Evolutionary conservation across 2,113 vertebrate genomes (phyloP), one percentile per base, ranked within the genome.

Genomic region (Mirza zaza): DNA sequence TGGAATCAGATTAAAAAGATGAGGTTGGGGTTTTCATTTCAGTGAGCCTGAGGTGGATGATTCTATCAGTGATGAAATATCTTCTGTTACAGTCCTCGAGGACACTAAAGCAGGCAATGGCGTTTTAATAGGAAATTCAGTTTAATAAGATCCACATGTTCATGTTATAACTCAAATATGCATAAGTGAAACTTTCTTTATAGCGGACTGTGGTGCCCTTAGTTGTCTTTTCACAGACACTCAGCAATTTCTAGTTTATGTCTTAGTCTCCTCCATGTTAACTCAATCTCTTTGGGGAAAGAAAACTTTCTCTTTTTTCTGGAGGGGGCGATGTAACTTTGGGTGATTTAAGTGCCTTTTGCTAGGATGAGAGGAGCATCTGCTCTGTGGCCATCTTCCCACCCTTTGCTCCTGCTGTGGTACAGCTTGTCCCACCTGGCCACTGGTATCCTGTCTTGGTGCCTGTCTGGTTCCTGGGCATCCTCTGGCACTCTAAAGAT

Each of bases 221-320:
- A 65, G 13, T 96, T 83, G 73, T 77, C 71, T 88, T 93, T 92
- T 94, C 27, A 87, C 59, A 23, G 36, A 87, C 63, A 70, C 45
- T 91, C 48, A 91, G 36, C 55, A 76, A 71, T 77, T 90, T 95
- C 27, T 15, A 29, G 1, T 88, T 91, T 65, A 67, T 27, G 70
- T 57, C 45, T 34, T 45, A n/a, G 23, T 88, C 68, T 95, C 70
- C 87, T 87, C 9, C 61, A 59, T 67, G 23, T 95, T 63, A 88
- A 52, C 18, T n/a, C 11, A 57, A 4, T 76, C 7, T 85, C 52
- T 92, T 71, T 65, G 15, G 36, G 67, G 34, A 91, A 68, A 90
- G 52, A 55, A 63, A n/a, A 83, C 2, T 4, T 61, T 61, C 90
- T 87, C 17, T 61, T 87, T 70, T 83, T 48, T 42, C 52, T 70